phyloP scores from a whole-genome alignment of 2,113 vertebrate species.

The Prionailurus viverrinus region DNA sequence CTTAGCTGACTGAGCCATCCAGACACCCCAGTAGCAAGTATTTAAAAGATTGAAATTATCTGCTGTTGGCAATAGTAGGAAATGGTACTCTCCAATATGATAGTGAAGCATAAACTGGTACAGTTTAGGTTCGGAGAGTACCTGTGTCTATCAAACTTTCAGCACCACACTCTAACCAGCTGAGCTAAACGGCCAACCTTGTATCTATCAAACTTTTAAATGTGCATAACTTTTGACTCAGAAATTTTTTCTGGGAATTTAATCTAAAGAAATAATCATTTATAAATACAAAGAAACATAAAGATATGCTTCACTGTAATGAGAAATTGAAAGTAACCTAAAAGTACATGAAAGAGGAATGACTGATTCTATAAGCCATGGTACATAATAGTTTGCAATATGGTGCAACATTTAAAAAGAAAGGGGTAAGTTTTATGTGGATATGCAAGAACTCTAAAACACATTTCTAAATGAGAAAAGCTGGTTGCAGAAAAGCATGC shows the following conservation, averaged over 20 bases:
- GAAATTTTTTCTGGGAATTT: background rate
- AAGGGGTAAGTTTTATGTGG: background rate
- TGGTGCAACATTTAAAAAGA: conserved; percentile 1
- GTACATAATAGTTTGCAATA: background rate
- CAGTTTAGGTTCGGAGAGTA: background rate
- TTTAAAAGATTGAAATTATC: background rate
- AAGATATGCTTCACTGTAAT: conserved; percentile 1
- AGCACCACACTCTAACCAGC: background rate
- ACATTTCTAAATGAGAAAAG: conserved; percentile 56
- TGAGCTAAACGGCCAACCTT: too few species aligned
- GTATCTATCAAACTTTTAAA: conserved; percentile 44
- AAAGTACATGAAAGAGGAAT: conserved; percentile 5
- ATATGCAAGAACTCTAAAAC: conserved; percentile 33
- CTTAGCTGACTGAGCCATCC: too few species aligned
- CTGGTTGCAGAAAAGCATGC: background rate
- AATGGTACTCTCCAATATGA: background rate
- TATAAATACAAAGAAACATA: conserved; percentile 47
- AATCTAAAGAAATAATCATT: conserved; percentile 52
- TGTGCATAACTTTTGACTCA: background rate
- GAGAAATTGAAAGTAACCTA: conserved; percentile 24
- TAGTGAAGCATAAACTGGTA: background rate
- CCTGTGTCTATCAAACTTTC: conserved; percentile 13
- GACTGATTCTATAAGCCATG: background rate
- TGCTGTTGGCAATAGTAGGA: background rate
- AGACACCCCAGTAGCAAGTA: background rate